Base-by-base conservation (phyloP, 2,113 vertebrate species). In the Ciconia boyciana region DNA sequence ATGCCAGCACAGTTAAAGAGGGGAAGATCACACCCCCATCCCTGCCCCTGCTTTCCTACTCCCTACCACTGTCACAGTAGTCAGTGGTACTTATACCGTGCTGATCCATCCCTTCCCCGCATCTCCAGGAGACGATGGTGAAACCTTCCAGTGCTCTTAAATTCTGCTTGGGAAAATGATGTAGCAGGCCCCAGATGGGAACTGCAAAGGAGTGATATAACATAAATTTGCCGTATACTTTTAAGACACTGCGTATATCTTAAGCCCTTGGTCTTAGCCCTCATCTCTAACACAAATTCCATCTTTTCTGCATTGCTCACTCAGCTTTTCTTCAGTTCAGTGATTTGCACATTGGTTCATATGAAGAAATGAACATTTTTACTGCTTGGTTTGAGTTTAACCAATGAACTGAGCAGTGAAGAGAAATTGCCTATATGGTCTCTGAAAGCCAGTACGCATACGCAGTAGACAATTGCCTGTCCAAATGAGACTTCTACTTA, bases 341-440 rank as follows among this genome's bases (percentile, higher is more conserved):
- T 75, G 39, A 11, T 60, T 91, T 90, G 54, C 18, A 58, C 60
- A 78, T n/a, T 39, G 18, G 16, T 46, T 78, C 62, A 55, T 9
- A 46, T 36, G 75, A 87, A 72, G 24, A 95, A 95, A 87, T 49
- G 34, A 76, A 58, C 31, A 64, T 54, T 94, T 97, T 95, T 93
- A 78, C 25, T 87, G 64, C 48, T 84, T 92, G n/a, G 46, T 94
- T 96, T 95, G 75, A 96, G 89, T 70, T 92, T 91, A 97, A 87
- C 10, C 84, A 78, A 61, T 64, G 15, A 97, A 83, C 20, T 95
- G 44, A 79, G 51, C 1, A n/a, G 24, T 48, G 46, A 85, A 96
- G 39, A 94, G 34, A 91, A 91, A 87, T 25, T 49, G 11, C 51
- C 39, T 71, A 18, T 44, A 7, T 86, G 43, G 7, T 48, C 10